These are phyloP conservation scores for Linnaemya tessellans DNA, from an alignment of 2,888 invertebrate species.

Conservation along the genomic window DNA sequence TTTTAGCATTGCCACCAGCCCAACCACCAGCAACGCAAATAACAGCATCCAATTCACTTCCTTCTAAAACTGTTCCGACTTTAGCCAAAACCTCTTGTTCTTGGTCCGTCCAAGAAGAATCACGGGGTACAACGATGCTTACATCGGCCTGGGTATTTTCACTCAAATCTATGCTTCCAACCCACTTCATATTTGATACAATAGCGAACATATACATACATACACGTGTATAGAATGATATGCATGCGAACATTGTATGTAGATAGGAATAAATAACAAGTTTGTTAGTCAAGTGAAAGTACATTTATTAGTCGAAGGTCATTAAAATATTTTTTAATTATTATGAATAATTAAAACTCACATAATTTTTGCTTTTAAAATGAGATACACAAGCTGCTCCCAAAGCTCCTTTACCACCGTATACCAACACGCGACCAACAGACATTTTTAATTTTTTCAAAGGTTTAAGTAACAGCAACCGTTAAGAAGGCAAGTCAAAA, in stretches of 20 bases:
- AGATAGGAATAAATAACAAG: slow-evolving; percentile 38
- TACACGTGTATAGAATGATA: background rate
- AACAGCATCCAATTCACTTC: slow-evolving; percentile 95
- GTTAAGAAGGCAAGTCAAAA: slow-evolving; percentile 25
- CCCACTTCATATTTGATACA: slow-evolving; percentile 86
- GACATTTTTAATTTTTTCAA: slow-evolving; percentile 83
- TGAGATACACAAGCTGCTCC: slow-evolving; percentile 94
- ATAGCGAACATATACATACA: background rate
- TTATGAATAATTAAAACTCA: slow-evolving; percentile 83
- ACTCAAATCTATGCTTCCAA: slow-evolving; percentile 93
- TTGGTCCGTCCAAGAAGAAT: slow-evolving; percentile 90
- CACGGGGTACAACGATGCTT: slow-evolving; percentile 93
- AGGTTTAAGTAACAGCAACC: slow-evolving; percentile 20
- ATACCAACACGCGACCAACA: slow-evolving; percentile 91
- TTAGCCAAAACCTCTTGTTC: slow-evolving; percentile 89
- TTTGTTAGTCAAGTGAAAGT: slow-evolving; percentile 73
- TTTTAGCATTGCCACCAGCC: slow-evolving; percentile 97
- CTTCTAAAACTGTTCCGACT: slow-evolving; percentile 87
- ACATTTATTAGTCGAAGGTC: slow-evolving; percentile 60
- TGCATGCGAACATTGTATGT: background rate
- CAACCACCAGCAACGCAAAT: slow-evolving; percentile 99
- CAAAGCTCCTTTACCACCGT: slow-evolving; percentile 97
- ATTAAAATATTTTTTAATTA: background rate
- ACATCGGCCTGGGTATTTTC: slow-evolving; percentile 94
- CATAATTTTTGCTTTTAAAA: slow-evolving; percentile 95